Evolutionary conservation across 2,888 invertebrate species (phyloP), one percentile per base, ranked within the genome.

Genomic region (Drosophila prostipennis): DNA sequence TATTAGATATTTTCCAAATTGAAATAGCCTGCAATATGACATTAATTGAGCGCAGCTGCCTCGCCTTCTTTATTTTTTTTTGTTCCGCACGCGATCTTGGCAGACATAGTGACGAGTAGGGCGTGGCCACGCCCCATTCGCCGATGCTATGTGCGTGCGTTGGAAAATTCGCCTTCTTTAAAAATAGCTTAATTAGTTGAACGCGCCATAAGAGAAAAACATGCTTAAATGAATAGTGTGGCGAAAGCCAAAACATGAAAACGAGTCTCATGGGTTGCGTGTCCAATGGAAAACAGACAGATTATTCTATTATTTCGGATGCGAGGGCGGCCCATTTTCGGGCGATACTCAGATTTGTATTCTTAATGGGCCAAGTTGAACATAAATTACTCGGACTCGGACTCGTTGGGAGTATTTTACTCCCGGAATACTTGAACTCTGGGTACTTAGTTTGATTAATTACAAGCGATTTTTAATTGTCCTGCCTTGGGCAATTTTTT

Each of bases 161-260:
- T 14, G 46, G 43, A 53, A 42, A 65, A 55, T 59, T 69, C 36
- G 69, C 57, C 32, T 51, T 42, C 37, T 52, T 72, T 58, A 79
- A 82, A 82, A 87, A 87, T 82, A 82, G 70, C 82, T 82, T 82
- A 84, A 87, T 87, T 87, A 86, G 77, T 80, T 67, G 68, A 59
- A 78, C 78, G 72, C 76, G 74, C 65, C 40, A 34, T 32, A 52
- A 43, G 39, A 37, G 43, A 54, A 37, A 36, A 60, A 26, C 49
- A 51, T 60, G 43, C 49, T 60, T 39, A 63, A 40, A 77, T 72
- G 73, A 71, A 79, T 78, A 74, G 69, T 77, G 78, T 79, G 73
- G 67, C 71, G 56, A 81, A 79, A 77, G 53, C 23, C 37, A 72
- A 57, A 76, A 19, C 72, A 73, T 71, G 60, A 80, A 68, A 76